Base-by-base conservation (phyloP, 2,113 vertebrate species). In the Eurystomus gularis region DNA sequence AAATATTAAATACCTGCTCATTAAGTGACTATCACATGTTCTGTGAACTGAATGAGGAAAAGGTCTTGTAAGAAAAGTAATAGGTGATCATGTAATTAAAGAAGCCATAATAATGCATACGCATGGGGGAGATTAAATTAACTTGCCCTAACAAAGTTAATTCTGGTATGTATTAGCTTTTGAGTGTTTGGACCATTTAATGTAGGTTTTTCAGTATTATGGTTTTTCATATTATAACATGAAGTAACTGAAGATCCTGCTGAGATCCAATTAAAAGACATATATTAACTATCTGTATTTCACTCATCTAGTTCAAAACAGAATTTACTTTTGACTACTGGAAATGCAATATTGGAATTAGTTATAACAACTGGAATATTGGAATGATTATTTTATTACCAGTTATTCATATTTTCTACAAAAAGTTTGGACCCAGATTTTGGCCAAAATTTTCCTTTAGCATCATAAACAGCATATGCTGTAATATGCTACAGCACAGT, bases 1-100 rank as follows among this genome's bases (percentile, higher is more conserved):
- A 77, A 94, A 88, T 58, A 83, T 20, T 33, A 46, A 93, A 90
- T 68, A 92, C 76, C 46, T 93, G 71, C 28, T 93, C 62, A 81
- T 80, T 83, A 94, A 93, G 31, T 72, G n/a, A 72, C 44, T 77
- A 77, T 52, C 66, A 82, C 17, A 52, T n/a, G 87, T 69, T 58
- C 65, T 87, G 33, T 80, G 37, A 79, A 85, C 3, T 51, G 44
- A 91, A 90, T 42, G 26, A 94, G 9, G 58, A 89, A 61, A 86
- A 82, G 31, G 51, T 85, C 82, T 55, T 75, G 3, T 35, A 87
- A 87, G 58, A 76, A 91, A 87, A 95, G 75, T 40, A 86, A 4
- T 76, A 72, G 21, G 35, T 62, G 40, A 72, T 78, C 35, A 40
- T 25, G 17, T 80, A 91, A 92, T 90, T 95, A 90, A 96, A 86